Conservation (phyloP, 2,797 vertebrate genomes). For the Falco biarmicus region DNA sequence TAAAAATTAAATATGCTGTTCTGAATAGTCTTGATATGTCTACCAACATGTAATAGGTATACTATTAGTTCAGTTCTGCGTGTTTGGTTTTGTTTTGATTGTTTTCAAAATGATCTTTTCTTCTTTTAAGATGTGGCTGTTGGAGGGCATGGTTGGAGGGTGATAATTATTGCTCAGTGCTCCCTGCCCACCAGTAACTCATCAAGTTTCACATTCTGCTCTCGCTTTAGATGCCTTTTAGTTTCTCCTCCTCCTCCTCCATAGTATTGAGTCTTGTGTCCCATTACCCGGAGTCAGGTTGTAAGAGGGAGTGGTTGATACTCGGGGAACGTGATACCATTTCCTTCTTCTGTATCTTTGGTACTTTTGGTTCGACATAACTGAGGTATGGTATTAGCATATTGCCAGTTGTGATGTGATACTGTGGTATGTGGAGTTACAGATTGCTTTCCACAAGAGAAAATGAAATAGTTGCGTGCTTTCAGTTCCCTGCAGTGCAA, state of each 20-base stretch:
- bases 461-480: not conserved
- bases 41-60: not conserved
- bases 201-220: not conserved
- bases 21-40: not conserved
- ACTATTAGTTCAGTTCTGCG: not conserved
- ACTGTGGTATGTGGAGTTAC: not conserved
- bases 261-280: not conserved
- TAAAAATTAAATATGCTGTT: not conserved
- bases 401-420: not conserved
- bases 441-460: not conserved
- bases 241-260: not conserved
- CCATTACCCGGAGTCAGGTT: not conserved
- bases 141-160: not conserved
- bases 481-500: not conserved
- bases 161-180: not conserved
- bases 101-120: not conserved
- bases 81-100: not conserved
- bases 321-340: not conserved
- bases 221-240: not conserved
- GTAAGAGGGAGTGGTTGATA: not conserved
- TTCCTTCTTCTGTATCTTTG: not conserved
- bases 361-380: not conserved
- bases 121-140: not conserved
- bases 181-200: not conserved
- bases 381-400: not conserved